phyloP scores from a whole-genome alignment of 2,888 invertebrate species.

The Drosophila nr. perissopoda region DNA sequence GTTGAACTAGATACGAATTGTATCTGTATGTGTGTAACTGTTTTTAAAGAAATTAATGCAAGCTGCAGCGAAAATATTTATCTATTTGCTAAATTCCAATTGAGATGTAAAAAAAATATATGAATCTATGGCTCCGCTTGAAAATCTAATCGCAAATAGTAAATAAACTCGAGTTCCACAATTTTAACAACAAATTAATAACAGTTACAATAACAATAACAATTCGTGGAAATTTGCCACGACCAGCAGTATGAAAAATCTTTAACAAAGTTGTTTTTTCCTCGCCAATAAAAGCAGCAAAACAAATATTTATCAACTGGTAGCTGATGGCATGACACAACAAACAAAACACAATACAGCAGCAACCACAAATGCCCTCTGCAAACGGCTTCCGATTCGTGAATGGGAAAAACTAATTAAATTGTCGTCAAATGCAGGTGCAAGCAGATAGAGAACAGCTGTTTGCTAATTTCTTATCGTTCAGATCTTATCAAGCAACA shows the following conservation, averaged over 20 bases:
- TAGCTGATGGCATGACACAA: slow-evolving; percentile 44
- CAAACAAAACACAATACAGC: slow-evolving; percentile 2
- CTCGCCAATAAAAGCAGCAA: slow-evolving; percentile 52
- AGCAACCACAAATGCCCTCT: slow-evolving; percentile 33
- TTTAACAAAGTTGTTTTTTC: slow-evolving; percentile 71
- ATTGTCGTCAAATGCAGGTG: slow-evolving; percentile 28
- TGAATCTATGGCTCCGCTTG: slow-evolving; percentile 7
- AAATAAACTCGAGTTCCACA: slow-evolving; percentile 5
- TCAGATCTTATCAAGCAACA: slow-evolving; percentile 43
- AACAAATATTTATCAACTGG: slow-evolving; percentile 67
- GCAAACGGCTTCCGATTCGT: slow-evolving; percentile 28
- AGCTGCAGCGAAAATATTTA: slow-evolving; percentile 4
- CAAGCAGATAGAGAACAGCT: slow-evolving; percentile 7
- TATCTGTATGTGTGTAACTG: neutral
- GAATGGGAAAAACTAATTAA: slow-evolving; percentile 43
- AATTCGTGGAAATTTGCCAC: slow-evolving; percentile 1
- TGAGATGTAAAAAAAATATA: slow-evolving; percentile 12
- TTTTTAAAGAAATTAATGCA: slow-evolving; percentile 3
- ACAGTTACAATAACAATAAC: neutral
- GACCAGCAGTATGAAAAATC: slow-evolving; percentile 12
- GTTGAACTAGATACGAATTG: slow-evolving; percentile 14
- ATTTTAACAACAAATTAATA: slow-evolving; percentile 1
- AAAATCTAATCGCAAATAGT: slow-evolving; percentile 30
- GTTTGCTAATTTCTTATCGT: slow-evolving; percentile 41
- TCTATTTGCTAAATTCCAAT: slow-evolving; percentile 1